Base-by-base conservation (phyloP, 2,797 vertebrate species). In the Toxotes lorentzi region DNA sequence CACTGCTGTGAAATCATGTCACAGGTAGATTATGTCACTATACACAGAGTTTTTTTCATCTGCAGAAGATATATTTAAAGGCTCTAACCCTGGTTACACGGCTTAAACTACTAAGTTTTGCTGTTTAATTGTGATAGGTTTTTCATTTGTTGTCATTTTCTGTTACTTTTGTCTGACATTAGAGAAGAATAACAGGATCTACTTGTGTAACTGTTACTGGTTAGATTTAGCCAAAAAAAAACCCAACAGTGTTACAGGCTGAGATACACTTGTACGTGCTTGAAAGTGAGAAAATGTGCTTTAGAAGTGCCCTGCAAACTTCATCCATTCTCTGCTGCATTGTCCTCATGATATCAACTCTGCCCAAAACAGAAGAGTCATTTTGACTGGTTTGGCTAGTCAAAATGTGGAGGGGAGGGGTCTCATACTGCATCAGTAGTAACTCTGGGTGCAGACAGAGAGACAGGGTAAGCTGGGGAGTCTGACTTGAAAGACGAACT, bases 401-500 rank as follows among this genome's bases (percentile, higher is more conserved):
- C 48, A 75, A 61, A n/a, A 1, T 30, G 27, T 2, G 27, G 27
- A 30, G 27, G 27, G 23, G 34, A n/a, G 38, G 50, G 51, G 69
- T 63, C 40, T 79, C 23, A 30, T 51, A 10, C 69, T 75, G 63
- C 68, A 73, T 61, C 38, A 59, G 48, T 51, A 70, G 79, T 77
- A 74, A 74, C 59, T 61, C 59, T 45, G 70, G 50, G 54, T 21
- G 35, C 47, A 70, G 60, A 64, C 73, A 58, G 78, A 32, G 41
- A 67, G 69, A 51, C 64, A 19, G 68, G 63, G 62, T 79, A 85
- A 87, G 76, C 79, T 60, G 73, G 61, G 72, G 70, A 56, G 76
- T 82, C 68, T 76, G 62, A 83, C 77, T 87, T 81, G 77, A 90
- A 84, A 88, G 81, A 87, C 79, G 81, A 78, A 82, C 82, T 73